These are phyloP conservation scores for Bovichtus variegatus DNA, from an alignment of 2,797 vertebrate species.

Conservation along the genomic window DNA sequence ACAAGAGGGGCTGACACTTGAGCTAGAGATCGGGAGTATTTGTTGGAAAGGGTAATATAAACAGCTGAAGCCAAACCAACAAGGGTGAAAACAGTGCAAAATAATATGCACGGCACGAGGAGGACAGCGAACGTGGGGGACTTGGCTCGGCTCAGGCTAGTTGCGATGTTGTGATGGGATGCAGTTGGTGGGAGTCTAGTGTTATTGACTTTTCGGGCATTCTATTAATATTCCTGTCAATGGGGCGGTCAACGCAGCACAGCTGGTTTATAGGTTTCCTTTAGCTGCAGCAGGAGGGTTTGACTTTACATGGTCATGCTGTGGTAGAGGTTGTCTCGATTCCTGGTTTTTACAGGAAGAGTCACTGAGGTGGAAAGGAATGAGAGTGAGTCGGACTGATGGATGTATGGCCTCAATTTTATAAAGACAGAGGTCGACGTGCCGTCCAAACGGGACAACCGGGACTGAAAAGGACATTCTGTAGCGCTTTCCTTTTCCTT, in stretches of 20 bases:
- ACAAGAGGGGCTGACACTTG: neutral
- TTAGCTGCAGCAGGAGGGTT: conserved; percentile 22
- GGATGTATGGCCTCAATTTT: conserved; percentile 28
- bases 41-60: conserved; percentile 28
- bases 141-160: neutral
- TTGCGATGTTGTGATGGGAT: conserved; percentile 19
- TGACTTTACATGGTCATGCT: conserved; percentile 57
- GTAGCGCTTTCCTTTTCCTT: conserved; percentile 27
- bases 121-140: conserved; percentile 12
- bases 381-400: conserved; percentile 53
- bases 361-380: conserved; percentile 59
- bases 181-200: conserved; percentile 30
- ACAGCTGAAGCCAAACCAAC: conserved; percentile 16
- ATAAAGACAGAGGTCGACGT: conserved; percentile 40
- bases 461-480: conserved; percentile 4
- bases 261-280: conserved; percentile 38
- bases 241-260: conserved; percentile 19
- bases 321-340: conserved; percentile 33
- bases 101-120: conserved; percentile 5
- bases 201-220: conserved; percentile 48
- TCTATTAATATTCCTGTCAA: conserved; percentile 59
- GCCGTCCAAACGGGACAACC: conserved; percentile 36
- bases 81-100: conserved; percentile 9
- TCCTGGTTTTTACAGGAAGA: conserved; percentile 50
- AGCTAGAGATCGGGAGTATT: conserved; percentile 12